A percentile compares a stretch with the other conserved stretches of the same genome.
These are phyloP conservation scores for Thalassarche chlororhynchos DNA, from an alignment of 2,113 vertebrate genomes.

Conservation along the genomic window DNA sequence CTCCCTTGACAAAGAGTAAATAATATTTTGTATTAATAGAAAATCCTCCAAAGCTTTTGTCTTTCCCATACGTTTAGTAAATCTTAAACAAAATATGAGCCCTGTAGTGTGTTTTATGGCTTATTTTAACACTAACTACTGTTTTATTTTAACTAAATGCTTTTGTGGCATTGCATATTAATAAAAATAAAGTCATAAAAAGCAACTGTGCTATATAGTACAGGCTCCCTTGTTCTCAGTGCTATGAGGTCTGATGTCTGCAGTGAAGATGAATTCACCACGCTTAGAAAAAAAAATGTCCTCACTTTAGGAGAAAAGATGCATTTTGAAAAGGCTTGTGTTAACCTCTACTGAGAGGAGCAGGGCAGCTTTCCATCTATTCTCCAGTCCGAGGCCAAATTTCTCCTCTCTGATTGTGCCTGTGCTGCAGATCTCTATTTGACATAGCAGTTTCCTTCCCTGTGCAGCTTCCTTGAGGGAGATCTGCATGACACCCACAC, in stretches of 20 bases:
- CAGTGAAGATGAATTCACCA: background rate
- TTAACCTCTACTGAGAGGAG: background rate
- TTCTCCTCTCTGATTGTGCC: background rate
- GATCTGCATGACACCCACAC: background rate
- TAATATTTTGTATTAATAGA: constrained; percentile 53
- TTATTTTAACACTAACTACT: constrained; percentile 40
- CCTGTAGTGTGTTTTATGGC: constrained; percentile 25
- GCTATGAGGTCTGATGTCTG: background rate
- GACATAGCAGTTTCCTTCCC: background rate
- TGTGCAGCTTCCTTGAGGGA: background rate
- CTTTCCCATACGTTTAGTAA: constrained; percentile 40
- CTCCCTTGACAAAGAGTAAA: constrained; percentile 24
- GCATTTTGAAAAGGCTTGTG: background rate
- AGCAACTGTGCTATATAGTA: background rate
- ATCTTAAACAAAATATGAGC: constrained; percentile 36
- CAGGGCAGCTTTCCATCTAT: background rate
- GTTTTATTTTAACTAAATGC: constrained; percentile 59
- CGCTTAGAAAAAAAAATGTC: background rate
- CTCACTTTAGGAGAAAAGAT: background rate
- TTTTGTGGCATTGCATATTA: constrained; percentile 1
- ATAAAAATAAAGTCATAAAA: constrained; percentile 44
- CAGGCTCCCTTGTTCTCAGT: constrained; percentile 31
- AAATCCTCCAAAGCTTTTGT: constrained; percentile 14
- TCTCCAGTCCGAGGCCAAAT: background rate
- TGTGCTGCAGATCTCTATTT: background rate